Evolutionary conservation across 35 echinoderm and acorn worm species (phyloP).

Genomic region (Stichopus chloronotus): DNA sequence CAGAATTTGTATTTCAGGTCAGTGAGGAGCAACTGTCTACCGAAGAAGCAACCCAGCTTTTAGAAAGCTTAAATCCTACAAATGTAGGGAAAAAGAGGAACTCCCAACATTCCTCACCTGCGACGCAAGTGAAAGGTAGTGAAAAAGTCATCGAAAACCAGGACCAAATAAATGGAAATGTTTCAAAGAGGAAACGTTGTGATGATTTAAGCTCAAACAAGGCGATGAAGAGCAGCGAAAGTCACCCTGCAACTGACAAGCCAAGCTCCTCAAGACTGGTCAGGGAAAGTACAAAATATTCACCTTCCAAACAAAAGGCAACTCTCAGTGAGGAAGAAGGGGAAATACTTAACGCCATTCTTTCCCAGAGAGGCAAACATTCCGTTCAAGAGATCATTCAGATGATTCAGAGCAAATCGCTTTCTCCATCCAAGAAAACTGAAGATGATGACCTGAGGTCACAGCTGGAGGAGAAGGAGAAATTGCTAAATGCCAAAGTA

Average conservation of each 20-base stretch:
- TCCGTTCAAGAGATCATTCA: slow-evolving; percentile 41
- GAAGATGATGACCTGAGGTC: slow-evolving; percentile 46
- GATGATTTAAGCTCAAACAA: background rate
- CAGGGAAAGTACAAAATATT: background rate
- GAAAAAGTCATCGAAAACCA: background rate
- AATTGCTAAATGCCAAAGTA: slow-evolving; percentile 69
- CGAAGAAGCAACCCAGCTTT: slow-evolving; percentile 71
- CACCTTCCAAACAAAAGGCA: background rate
- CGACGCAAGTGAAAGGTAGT: slow-evolving; percentile 39
- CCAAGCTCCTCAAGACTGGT: slow-evolving; percentile 5
- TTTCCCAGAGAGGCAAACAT: slow-evolving; percentile 21
- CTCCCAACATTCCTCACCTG: slow-evolving; percentile 12
- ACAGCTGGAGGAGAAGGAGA: slow-evolving; percentile 48
- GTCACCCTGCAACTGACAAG: background rate
- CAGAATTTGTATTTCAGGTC: slow-evolving; percentile 89
- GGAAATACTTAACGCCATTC: slow-evolving; percentile 38
- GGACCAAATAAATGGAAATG: slow-evolving; percentile 18
- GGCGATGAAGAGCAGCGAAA: background rate
- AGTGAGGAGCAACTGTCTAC: slow-evolving; percentile 26
- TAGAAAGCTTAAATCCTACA: slow-evolving; percentile 26
- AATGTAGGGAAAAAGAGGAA: slow-evolving; percentile 51
- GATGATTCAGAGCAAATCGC: slow-evolving; percentile 39
- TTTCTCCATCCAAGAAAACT: slow-evolving; percentile 36
- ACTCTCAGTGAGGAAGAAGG: slow-evolving; percentile 34
- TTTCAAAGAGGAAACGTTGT: slow-evolving; percentile 42